Evolutionary conservation across 2,888 invertebrate genomes (phyloP).

Genomic region (Graphium colonna): DNA sequence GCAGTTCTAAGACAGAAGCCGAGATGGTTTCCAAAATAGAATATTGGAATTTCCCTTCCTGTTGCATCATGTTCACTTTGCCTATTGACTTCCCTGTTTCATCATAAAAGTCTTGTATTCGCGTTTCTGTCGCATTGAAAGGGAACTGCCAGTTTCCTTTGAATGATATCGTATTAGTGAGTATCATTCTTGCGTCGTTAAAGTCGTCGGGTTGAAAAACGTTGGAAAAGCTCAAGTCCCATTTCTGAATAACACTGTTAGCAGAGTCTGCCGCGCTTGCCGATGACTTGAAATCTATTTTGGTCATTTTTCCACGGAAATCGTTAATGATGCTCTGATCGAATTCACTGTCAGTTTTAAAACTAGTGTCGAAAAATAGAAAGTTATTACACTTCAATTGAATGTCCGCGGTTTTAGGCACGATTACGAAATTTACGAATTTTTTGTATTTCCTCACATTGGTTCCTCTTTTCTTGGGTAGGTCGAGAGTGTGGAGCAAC

Average conservation of each 20-base stretch:
- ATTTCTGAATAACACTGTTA: slow-evolving; percentile 53
- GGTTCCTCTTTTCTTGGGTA: slow-evolving; percentile 43
- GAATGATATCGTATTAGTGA: too few species aligned
- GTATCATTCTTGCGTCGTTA: too few species aligned
- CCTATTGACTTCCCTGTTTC: too few species aligned
- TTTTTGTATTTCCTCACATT: slow-evolving; percentile 46
- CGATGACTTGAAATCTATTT: slow-evolving; percentile 49
- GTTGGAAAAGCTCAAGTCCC: slow-evolving; percentile 51
- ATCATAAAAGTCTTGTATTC: too few species aligned
- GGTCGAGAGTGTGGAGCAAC: slow-evolving; percentile 49
- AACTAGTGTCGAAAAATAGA: too few species aligned
- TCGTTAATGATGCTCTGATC: slow-evolving; percentile 41
- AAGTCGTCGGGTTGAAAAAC: slow-evolving; percentile 59
- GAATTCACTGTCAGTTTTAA: slow-evolving; percentile 39
- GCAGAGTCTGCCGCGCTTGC: slow-evolving; percentile 48
- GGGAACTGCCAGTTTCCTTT: too few species aligned
- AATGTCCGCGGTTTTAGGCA: slow-evolving; percentile 44
- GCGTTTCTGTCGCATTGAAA: too few species aligned
- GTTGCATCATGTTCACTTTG: too few species aligned
- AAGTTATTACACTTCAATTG: slow-evolving; percentile 54
- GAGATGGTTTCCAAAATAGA: too few species aligned
- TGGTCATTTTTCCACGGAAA: slow-evolving; percentile 51
- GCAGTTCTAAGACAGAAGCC: too few species aligned
- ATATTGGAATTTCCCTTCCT: too few species aligned
- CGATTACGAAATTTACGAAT: slow-evolving; percentile 43